phyloP scores from a whole-genome alignment of 2,113 vertebrate genomes.

The Murina feae region DNA sequence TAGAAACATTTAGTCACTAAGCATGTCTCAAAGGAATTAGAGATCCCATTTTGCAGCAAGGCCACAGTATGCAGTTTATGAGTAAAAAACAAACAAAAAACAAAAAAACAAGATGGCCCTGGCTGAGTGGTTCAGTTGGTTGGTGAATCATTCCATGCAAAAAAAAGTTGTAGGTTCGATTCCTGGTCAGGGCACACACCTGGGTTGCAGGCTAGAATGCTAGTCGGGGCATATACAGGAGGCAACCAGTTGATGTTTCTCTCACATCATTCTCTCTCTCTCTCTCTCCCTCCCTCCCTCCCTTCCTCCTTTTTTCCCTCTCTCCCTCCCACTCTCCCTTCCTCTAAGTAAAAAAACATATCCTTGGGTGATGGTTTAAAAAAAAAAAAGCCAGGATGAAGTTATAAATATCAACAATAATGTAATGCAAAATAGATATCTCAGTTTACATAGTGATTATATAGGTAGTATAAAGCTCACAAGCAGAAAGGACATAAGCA shows the following conservation, averaged over 20 bases:
- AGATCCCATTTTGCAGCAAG: conserved; percentile 4
- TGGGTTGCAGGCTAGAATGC: background rate
- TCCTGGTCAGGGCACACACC: background rate
- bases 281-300: background rate
- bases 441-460: background rate
- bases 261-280: background rate
- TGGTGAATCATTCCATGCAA: background rate
- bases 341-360: background rate
- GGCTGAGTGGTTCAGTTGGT: background rate
- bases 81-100: background rate
- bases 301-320: no score
- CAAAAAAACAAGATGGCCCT: background rate
- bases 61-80: background rate
- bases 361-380: background rate
- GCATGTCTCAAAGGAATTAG: background rate
- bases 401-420: background rate
- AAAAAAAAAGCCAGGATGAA: background rate
- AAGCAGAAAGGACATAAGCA: conserved; percentile 15
- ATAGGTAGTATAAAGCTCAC: background rate
- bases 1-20: background rate
- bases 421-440: background rate
- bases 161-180: background rate
- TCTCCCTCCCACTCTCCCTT: no score
- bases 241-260: background rate
- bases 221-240: background rate